Conservation (phyloP, 2,113 vertebrate genomes). For the Rallus limicola region DNA sequence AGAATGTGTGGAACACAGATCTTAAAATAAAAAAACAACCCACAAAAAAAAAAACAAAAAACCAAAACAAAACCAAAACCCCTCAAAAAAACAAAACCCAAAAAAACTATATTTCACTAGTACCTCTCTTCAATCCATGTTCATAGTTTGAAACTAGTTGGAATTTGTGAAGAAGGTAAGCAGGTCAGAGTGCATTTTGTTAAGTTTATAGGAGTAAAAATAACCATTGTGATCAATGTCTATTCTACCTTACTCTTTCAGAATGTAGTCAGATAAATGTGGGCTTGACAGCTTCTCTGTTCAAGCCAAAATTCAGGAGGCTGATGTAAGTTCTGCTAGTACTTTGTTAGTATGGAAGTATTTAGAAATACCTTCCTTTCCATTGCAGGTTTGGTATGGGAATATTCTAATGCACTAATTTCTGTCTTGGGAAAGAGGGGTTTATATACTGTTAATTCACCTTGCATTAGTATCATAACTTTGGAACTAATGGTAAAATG, state of each 20-base stretch:
- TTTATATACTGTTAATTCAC: background rate
- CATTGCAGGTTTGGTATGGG: background rate
- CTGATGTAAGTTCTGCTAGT: background rate
- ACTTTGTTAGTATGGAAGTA: background rate
- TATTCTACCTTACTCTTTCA: background rate
- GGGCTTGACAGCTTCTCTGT: background rate
- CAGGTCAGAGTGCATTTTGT: background rate
- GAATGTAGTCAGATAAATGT: constrained; percentile 15
- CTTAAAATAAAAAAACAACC: background rate
- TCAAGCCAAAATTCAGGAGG: background rate
- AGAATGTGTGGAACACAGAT: background rate
- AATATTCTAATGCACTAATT: background rate
- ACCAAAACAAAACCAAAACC: no score
- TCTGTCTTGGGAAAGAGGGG: background rate
- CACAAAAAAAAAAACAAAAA: no score
- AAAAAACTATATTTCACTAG: background rate
- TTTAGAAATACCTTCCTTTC: background rate
- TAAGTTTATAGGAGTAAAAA: background rate
- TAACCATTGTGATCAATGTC: background rate
- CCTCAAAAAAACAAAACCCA: background rate
- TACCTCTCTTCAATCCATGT: background rate
- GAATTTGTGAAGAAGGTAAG: background rate
- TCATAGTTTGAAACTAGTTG: background rate
- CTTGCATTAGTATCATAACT: background rate
- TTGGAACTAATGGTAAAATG: background rate